Conservation (phyloP, 1,140 invertebrate species). For the Gryon sp. region DNA sequence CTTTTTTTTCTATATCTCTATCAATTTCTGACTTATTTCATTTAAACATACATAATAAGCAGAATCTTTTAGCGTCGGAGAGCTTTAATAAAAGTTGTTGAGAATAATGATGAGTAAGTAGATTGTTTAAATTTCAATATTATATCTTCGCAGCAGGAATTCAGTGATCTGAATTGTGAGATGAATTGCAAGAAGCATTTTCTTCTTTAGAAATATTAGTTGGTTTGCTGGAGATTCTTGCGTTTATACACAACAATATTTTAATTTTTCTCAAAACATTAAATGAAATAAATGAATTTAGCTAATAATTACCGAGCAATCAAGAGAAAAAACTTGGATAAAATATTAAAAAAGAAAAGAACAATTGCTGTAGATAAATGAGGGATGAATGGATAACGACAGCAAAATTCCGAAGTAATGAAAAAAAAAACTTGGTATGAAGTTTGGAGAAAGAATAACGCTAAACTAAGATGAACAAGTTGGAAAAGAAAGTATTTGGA, state of each 20-base stretch:
- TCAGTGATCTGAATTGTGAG: slow-evolving; percentile 24
- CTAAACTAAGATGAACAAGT: slow-evolving; percentile 42
- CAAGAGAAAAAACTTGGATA: slow-evolving; percentile 31
- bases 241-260: slow-evolving; percentile 31
- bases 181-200: slow-evolving; percentile 38
- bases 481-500: slow-evolving; percentile 30
- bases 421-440: slow-evolving; percentile 18
- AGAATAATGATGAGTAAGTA: slow-evolving; percentile 48
- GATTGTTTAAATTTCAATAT: slow-evolving; percentile 47
- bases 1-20: no score
- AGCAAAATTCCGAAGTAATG: background rate
- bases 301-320: slow-evolving; percentile 28
- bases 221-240: slow-evolving; percentile 35
- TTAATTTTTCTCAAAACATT: slow-evolving; percentile 5
- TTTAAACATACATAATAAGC: no score
- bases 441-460: slow-evolving; percentile 21
- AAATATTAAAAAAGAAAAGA: slow-evolving; percentile 50
- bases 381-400: background rate
- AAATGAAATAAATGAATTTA: slow-evolving; percentile 40
- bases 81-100: slow-evolving; percentile 38
- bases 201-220: slow-evolving; percentile 49
- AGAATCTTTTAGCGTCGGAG: background rate
- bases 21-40: no score
- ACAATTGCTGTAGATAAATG: slow-evolving; percentile 48
- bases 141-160: slow-evolving; percentile 22